These are phyloP conservation scores for Trachelipus rathkii DNA, from an alignment of 1,140 invertebrate species.

Conservation along the genomic window DNA sequence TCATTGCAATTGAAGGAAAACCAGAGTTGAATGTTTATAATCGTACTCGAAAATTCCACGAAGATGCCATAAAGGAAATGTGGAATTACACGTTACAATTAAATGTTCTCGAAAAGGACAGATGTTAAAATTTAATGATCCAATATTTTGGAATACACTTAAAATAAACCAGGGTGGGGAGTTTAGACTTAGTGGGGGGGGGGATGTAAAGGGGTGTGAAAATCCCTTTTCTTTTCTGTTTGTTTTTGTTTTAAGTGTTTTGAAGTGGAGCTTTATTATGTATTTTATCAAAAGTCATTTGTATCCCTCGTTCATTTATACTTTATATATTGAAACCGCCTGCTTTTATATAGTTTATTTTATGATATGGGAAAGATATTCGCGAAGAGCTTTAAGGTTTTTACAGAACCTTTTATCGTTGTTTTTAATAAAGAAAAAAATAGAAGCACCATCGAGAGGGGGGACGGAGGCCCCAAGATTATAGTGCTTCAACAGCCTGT, in stretches of 20 bases:
- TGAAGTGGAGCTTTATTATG: too few species aligned
- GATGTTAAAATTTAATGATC: slow-evolving; percentile 64
- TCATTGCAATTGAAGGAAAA: slow-evolving; percentile 76
- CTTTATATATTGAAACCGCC: too few species aligned
- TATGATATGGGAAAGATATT: slow-evolving; percentile 71
- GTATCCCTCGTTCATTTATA: too few species aligned
- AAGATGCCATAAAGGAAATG: slow-evolving; percentile 59
- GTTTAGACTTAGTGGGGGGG: slow-evolving; percentile 57
- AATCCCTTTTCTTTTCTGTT: slow-evolving; percentile 77
- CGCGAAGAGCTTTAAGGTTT: slow-evolving; percentile 66
- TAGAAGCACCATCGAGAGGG: slow-evolving; percentile 27
- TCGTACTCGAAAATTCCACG: slow-evolving; percentile 51
- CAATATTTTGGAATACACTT: too few species aligned
- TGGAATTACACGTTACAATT: slow-evolving; percentile 68
- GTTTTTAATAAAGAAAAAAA: slow-evolving; percentile 38
- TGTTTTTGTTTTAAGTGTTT: slow-evolving; percentile 78
- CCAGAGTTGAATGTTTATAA: slow-evolving; percentile 58
- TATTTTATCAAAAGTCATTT: slow-evolving; percentile 88
- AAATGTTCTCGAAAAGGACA: slow-evolving; percentile 70
- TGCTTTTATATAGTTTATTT: slow-evolving; percentile 82
- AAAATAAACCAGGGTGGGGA: too few species aligned
- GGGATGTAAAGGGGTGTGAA: slow-evolving; percentile 59
- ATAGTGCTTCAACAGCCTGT: slow-evolving; percentile 85
- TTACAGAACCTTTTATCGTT: slow-evolving; percentile 63
- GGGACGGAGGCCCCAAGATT: slow-evolving; percentile 51